phyloP scores from a whole-genome alignment of 2,888 invertebrate genomes.

The Cyrtodaria siliqua region DNA sequence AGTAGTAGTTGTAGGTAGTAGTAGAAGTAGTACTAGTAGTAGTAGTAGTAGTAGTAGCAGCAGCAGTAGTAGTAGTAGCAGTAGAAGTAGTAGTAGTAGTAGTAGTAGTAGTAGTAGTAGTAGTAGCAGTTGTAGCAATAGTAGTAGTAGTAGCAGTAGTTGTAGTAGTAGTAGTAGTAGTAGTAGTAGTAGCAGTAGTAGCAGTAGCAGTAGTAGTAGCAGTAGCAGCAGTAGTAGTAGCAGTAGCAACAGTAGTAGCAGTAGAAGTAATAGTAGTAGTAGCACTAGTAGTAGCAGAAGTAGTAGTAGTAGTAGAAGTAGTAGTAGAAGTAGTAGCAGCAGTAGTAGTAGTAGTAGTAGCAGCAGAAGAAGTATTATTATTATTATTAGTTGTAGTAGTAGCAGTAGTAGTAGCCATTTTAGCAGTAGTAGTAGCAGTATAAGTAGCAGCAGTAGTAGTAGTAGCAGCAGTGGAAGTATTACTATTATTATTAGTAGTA shows the following conservation, averaged over 20 bases:
- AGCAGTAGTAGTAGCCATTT: no score
- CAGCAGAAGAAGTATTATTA: no score
- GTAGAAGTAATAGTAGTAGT: no score
- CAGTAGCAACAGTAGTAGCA: conserved; percentile 16
- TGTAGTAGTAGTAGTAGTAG: conserved; percentile 20
- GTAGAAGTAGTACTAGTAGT: conserved; percentile 13
- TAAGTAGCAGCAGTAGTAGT: no score
- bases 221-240: conserved; percentile 20
- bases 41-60: conserved; percentile 21
- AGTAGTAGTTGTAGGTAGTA: no score
- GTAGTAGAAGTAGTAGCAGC: conserved; percentile 10
- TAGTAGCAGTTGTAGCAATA: no score
- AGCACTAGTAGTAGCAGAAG: no score
- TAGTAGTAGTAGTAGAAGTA: no score
- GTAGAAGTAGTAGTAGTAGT: conserved; percentile 29
- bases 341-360: conserved; percentile 20
- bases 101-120: no score
- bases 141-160: conserved; percentile 13
- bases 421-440: no score
- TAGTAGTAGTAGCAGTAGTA: conserved; percentile 16
- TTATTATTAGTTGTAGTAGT: no score
- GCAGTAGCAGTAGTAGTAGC: conserved; percentile 15
- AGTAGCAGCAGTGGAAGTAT: neutral
- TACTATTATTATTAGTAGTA: no score
- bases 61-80: conserved; percentile 15